Base-by-base conservation (phyloP, 2,113 vertebrate genomes). In the Ceyx cyanopectus region DNA sequence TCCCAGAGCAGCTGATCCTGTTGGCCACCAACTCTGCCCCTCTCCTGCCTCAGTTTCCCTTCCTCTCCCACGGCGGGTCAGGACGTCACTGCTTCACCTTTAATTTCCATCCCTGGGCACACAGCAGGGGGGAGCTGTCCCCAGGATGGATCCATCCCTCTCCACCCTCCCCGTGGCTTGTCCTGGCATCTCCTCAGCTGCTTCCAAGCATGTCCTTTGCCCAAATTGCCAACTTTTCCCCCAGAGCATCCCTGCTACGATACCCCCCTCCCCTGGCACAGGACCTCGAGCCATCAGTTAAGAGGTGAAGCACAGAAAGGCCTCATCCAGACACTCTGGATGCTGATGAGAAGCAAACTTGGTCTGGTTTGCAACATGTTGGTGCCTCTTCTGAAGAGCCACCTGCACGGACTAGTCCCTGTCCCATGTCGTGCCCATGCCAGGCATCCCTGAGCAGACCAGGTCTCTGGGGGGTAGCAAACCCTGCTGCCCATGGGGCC, bases 361-460 rank as follows among this genome's bases (percentile, higher is more conserved):
- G 14, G 5, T 8, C 34, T 4, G 8, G 9, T 81, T 32, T 77
- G 17, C 41, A 61, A 13, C 30, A 5, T 3, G 1, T 3, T 1
- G 3, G 22, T 57, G 46, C 48, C 70, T 69, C 50, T 62, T 46
- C 46, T 37, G 41, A 14, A 16, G 9, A 56, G 48, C 40, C 12
- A 18, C 6, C 9, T 0, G 0, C 34, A 27, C 10, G 16, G 22
- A 18, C 29, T 50, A 20, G 76, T 15, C 24, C 30, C 23, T 29
- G 46, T 5, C 23, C 30, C 3, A 3, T 19, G 32, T 14, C 30
- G 45, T 48, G 57, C 43, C n/a, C 14, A 3, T 5, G n/a, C 20
- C 62, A 5, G 12, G 7, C 15, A 66, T 34, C 34, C 29, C 46
- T 3, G 7, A 7, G 34, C 1, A 4, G 50, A 30, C 0, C 0